These are phyloP conservation scores for Chloroclystis v-ata DNA, from an alignment of 2,888 invertebrate genomes.

Conservation along the genomic window DNA sequence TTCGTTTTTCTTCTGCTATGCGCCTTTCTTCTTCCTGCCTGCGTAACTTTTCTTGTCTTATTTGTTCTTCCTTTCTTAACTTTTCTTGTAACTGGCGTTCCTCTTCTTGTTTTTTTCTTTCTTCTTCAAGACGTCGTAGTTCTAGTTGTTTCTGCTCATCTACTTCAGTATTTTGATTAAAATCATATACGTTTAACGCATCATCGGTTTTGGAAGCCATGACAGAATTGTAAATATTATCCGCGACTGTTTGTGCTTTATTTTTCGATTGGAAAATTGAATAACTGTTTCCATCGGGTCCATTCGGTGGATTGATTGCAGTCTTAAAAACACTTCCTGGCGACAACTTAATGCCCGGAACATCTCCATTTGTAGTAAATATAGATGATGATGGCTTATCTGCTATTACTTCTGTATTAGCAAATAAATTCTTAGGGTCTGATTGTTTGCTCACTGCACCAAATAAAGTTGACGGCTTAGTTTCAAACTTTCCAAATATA, in stretches of 20 bases:
- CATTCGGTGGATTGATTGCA: slow-evolving; percentile 41
- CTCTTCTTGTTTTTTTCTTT: slow-evolving; percentile 43
- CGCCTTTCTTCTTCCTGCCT: slow-evolving; percentile 38
- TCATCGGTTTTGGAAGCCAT: slow-evolving; percentile 34
- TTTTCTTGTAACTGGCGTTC: slow-evolving; percentile 38
- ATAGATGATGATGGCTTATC: slow-evolving; percentile 30
- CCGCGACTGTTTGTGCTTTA: slow-evolving; percentile 54
- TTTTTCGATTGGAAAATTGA: slow-evolving; percentile 64
- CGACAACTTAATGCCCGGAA: slow-evolving; percentile 39
- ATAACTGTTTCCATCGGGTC: slow-evolving; percentile 42
- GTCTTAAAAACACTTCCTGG: slow-evolving; percentile 64
- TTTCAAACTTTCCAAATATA: slow-evolving; percentile 46
- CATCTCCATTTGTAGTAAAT: slow-evolving; percentile 44
- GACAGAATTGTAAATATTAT: slow-evolving; percentile 56
- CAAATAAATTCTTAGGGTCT: slow-evolving; percentile 36
- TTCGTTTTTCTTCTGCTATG: slow-evolving; percentile 30
- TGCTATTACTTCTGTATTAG: slow-evolving; percentile 29
- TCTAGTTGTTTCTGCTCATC: slow-evolving; percentile 26
- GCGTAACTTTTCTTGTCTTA: slow-evolving; percentile 31
- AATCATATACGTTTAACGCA: slow-evolving; percentile 46
- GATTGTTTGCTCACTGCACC: slow-evolving; percentile 42
- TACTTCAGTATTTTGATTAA: slow-evolving; percentile 44
- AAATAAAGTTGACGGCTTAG: slow-evolving; percentile 50
- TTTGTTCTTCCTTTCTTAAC: slow-evolving; percentile 33
- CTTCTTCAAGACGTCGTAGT: slow-evolving; percentile 35